Conservation (phyloP, 2,797 vertebrate species). For the Diglossa cyanea region DNA sequence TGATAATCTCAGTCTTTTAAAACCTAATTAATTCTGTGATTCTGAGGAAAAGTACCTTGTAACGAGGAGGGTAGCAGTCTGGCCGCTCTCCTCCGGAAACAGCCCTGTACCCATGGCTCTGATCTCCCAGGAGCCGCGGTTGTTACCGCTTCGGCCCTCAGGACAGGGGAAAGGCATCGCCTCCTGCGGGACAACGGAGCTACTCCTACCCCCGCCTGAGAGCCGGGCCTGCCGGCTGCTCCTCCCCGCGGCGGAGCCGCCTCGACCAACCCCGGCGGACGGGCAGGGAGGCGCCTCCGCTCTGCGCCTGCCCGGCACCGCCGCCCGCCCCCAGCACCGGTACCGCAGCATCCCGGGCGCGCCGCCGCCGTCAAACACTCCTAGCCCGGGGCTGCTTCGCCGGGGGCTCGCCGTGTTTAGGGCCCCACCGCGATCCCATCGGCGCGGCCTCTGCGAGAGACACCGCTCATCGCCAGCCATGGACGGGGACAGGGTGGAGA, state of each 20-base stretch:
- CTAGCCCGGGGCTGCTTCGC: not conserved
- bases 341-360: not conserved
- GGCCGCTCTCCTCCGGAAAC: not conserved
- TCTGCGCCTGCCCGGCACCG: not conserved
- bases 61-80: not conserved
- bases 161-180: not conserved
- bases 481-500: slow-evolving; percentile 78
- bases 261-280: not conserved
- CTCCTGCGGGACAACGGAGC: accelerated
- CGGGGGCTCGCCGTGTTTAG: not conserved
- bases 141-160: not conserved
- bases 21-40: not conserved
- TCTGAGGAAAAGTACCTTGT: not conserved
- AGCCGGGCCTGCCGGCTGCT: not conserved
- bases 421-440: accelerated
- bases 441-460: not conserved
- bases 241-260: not conserved
- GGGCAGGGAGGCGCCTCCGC: not conserved
- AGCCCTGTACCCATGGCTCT: not conserved
- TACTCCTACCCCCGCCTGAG: accelerated
- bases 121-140: not conserved
- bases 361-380: accelerated
- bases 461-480: not conserved
- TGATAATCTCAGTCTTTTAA: not conserved
- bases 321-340: too few species aligned